Base-by-base conservation (phyloP, 2,888 invertebrate genomes). In the Zaprionus obscuricornis region DNA sequence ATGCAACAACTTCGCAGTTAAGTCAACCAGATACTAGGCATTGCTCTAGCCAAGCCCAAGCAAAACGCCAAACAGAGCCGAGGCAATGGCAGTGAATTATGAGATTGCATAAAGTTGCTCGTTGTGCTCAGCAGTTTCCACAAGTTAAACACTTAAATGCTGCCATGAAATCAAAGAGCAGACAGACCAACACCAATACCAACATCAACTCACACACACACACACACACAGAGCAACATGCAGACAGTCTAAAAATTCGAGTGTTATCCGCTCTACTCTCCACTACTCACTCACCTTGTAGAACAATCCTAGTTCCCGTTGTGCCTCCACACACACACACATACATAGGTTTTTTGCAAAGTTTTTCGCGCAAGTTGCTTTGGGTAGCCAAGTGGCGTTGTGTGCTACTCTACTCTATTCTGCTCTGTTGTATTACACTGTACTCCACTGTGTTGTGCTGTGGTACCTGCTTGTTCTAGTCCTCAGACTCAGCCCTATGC, bases 71-170 rank as follows among this genome's bases (percentile, higher is more conserved):
- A 7, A 20, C 37, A 8, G 17, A 18, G 22, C 14, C 14, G 37
- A 27, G 45, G 24, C 27, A 37, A 50, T n/a, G 59, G 59, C 52
- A 47, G 65, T 84, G 67, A 81, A 81, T 84, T 84, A 67, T 70
- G 67, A 63, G 68, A 56, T 70, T 67, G 77, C 70, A 67, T 54
- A 62, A 70, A 73, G 59, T 58, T 62, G 52, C 17, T 26, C 43
- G 14, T 42, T 37, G 13, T 29, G 16, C 27, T 8, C 60, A 43
- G 16, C 47, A 52, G 47, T 34, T 62, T 46, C 39, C 40, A n/a
- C 49, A 81, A 73, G 70, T 67, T 84, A 63, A 76, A 60, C 81
- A 84, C 81, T 84, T 84, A 67, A 81, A 66, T 70, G 64, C 70
- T 75, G 73, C 73, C 73, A 70, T 57, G 56, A 76, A 84, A 83